Conservation (phyloP, 1,140 invertebrate genomes). For the Trachelipus rathkii region DNA sequence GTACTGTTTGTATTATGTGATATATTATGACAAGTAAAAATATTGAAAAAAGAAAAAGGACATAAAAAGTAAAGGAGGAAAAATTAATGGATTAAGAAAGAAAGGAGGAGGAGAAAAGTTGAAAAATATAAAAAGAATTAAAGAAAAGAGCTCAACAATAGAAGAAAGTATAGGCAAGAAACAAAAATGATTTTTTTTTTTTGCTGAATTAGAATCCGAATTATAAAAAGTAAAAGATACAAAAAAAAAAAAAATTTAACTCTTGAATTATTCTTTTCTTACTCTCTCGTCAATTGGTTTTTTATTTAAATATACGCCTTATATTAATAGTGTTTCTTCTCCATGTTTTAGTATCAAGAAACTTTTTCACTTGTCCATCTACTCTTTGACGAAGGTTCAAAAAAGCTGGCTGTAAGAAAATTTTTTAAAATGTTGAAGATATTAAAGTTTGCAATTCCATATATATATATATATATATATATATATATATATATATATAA, state of each 20-base stretch:
- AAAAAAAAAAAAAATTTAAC: slow-evolving; percentile 57
- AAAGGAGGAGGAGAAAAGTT: not conserved
- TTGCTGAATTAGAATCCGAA: no score
- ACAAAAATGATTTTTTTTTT: no score
- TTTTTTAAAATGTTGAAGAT: no score
- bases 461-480: no score
- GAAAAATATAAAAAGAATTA: not conserved
- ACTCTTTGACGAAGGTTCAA: slow-evolving; percentile 86
- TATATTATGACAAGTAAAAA: no score
- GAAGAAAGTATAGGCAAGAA: not conserved
- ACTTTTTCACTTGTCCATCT: slow-evolving; percentile 76
- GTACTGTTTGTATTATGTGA: no score
- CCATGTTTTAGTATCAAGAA: slow-evolving; percentile 76
- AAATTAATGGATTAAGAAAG: not conserved
- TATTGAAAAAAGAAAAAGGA: no score
- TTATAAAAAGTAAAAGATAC: not conserved
- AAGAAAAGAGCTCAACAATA: not conserved
- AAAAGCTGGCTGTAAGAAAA: slow-evolving; percentile 69
- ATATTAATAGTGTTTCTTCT: no score
- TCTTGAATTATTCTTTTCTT: slow-evolving; percentile 81
- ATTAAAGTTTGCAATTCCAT: no score
- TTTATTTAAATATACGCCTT: slow-evolving; percentile 84
- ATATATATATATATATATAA: no score
- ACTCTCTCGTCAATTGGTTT: slow-evolving; percentile 86
- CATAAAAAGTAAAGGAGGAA: no score